These are phyloP conservation scores for Trypoxylon attenuatum DNA, from an alignment of 2,888 invertebrate species.

Conservation along the genomic window DNA sequence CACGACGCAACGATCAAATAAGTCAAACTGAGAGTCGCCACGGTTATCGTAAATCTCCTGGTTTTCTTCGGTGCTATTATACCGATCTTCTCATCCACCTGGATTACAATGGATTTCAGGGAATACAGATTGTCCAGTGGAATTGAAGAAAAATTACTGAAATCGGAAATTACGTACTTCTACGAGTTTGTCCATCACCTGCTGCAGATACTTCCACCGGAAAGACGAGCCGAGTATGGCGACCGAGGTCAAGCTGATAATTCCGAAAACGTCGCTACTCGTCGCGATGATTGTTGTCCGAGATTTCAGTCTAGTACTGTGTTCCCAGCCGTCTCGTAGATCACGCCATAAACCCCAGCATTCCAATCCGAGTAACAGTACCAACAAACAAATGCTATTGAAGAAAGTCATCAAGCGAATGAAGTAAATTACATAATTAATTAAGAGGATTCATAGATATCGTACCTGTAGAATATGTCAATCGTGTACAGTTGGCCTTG, in stretches of 20 bases:
- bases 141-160: background rate
- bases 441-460: background rate
- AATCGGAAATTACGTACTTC: constrained; percentile 50
- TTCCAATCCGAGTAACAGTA: constrained; percentile 48
- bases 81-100: constrained; percentile 67
- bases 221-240: constrained; percentile 77
- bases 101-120: background rate
- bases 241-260: constrained; percentile 76
- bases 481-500: constrained; percentile 46
- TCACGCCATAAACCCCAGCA: constrained; percentile 77
- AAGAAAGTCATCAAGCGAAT: background rate
- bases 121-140: too few species aligned
- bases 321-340: constrained; percentile 76
- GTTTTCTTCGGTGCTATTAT: constrained; percentile 55
- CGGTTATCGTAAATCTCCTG: constrained; percentile 56
- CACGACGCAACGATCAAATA: constrained; percentile 56
- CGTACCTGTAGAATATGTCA: constrained; percentile 64
- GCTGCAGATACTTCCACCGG: constrained; percentile 76
- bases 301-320: constrained; percentile 78
- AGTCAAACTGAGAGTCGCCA: constrained; percentile 44
- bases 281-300: constrained; percentile 78
- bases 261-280: constrained; percentile 77
- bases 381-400: constrained; percentile 52
- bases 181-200: constrained; percentile 76
- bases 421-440: background rate